A percentile compares a stretch with the other conserved stretches of the same genome.
Conservation (phyloP, 1,140 invertebrate genomes). For the Leptonema lineaticorne region DNA sequence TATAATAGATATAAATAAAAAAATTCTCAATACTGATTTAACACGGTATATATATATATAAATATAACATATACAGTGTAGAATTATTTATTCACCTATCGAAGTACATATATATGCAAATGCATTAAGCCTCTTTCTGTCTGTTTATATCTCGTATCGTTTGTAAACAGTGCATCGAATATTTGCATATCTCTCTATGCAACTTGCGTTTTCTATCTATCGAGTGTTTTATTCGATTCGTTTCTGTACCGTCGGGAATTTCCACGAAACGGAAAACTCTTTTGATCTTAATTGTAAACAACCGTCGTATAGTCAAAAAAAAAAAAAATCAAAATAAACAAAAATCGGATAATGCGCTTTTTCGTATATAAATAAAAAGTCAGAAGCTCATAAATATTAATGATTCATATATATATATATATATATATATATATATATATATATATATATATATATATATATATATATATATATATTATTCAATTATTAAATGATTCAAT, state of each 20-base stretch:
- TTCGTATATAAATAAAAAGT: too few relatives aligned
- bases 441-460: too few relatives aligned
- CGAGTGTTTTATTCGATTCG: constrained; percentile 20
- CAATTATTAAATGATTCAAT: too few relatives aligned
- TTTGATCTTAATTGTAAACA: constrained; percentile 36
- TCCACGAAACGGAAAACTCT: constrained; percentile 24
- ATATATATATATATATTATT: too few relatives aligned
- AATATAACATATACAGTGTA: background rate
- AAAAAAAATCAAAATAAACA: background rate
- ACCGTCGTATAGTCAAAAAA: background rate
- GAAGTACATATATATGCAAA: background rate
- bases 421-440: too few relatives aligned
- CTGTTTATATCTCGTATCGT: constrained; percentile 1
- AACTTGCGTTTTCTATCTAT: constrained; percentile 35
- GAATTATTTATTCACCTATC: background rate
- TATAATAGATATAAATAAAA: too few relatives aligned
- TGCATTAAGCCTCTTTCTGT: constrained; percentile 19
- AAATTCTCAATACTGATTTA: too few relatives aligned
- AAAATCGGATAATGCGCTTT: background rate
- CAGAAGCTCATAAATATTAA: too few relatives aligned
- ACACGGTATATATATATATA: background rate
- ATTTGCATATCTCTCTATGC: constrained; percentile 34
- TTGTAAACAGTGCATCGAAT: constrained; percentile 27
- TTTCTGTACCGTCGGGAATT: constrained; percentile 17
- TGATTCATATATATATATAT: too few relatives aligned